Evolutionary conservation across 2,797 vertebrate genomes (phyloP).

Genomic region (Rhinatrema bivittatum): DNA sequence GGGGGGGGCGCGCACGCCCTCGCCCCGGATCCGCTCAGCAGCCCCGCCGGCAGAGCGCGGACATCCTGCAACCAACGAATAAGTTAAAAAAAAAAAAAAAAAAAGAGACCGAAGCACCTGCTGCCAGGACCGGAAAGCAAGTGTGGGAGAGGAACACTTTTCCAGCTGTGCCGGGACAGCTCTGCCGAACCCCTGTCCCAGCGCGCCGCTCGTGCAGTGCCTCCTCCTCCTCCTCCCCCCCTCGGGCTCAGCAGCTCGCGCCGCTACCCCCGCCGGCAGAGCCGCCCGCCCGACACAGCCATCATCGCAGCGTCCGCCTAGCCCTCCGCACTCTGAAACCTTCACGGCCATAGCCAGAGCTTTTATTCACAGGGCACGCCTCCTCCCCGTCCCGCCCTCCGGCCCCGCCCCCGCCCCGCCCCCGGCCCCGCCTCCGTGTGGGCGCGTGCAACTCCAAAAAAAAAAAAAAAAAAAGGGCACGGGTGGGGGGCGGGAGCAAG

Average conservation of each 20-base stretch:
- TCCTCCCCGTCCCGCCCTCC: too few species aligned
- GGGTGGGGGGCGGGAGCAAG: too few species aligned
- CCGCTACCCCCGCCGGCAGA: too few species aligned
- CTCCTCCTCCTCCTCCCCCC: constrained; percentile 12
- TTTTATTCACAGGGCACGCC: too few species aligned
- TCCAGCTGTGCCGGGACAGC: constrained; percentile 10
- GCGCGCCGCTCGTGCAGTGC: constrained; percentile 18
- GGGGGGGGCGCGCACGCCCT: constrained; percentile 22
- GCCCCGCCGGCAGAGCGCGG: neutral
- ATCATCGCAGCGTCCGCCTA: neutral
- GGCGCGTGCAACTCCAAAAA: too few species aligned
- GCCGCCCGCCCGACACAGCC: neutral
- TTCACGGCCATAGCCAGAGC: too few species aligned
- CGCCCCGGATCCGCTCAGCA: constrained; percentile 19
- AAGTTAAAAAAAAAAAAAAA: too few species aligned
- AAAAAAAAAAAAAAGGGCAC: too few species aligned
- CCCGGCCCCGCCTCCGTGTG: too few species aligned
- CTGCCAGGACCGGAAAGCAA: neutral
- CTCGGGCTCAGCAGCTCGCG: neutral
- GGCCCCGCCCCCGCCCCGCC: too few species aligned
- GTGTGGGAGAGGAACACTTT: constrained; percentile 3
- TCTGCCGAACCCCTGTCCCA: constrained; percentile 1
- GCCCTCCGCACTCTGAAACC: too few species aligned
- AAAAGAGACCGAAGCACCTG: neutral
- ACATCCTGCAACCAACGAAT: too few species aligned